Evolutionary conservation across 1,140 invertebrate species (phyloP).

Genomic region (Drosophila leontia): DNA sequence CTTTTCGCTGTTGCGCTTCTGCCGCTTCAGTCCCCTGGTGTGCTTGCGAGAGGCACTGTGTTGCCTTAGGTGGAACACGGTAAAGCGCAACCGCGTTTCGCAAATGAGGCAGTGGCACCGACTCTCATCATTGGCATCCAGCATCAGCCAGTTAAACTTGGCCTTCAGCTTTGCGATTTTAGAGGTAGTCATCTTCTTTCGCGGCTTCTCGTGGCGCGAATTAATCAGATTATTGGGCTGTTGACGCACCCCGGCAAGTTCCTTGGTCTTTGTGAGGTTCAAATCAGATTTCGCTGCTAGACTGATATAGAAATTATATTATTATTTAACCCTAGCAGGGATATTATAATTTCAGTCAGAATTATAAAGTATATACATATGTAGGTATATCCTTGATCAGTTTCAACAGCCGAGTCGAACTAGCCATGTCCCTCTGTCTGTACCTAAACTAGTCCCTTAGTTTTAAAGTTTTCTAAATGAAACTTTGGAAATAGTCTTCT

Average conservation of each 20-base stretch:
- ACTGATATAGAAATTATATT: background rate
- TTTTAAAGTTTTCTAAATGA: too few relatives aligned
- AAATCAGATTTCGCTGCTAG: background rate
- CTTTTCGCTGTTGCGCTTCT: background rate
- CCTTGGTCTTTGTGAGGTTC: conserved; percentile 4
- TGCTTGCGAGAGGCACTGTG: conserved; percentile 62
- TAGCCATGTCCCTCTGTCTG: too few relatives aligned
- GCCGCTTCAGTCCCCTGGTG: conserved; percentile 26
- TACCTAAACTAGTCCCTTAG: too few relatives aligned
- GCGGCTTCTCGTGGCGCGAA: background rate
- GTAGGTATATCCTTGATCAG: too few relatives aligned
- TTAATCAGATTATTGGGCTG: conserved; percentile 31
- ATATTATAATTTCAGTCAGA: too few relatives aligned
- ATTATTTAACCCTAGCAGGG: background rate
- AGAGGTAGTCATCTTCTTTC: background rate
- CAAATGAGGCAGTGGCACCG: background rate
- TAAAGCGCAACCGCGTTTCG: too few relatives aligned
- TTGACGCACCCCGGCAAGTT: conserved; percentile 16
- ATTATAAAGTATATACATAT: too few relatives aligned
- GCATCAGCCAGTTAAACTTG: conserved; percentile 65
- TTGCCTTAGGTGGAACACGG: conserved; percentile 51
- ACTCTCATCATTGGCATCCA: conserved; percentile 60
- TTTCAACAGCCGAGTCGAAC: too few relatives aligned
- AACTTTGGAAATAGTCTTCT: too few relatives aligned
- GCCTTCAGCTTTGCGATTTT: background rate